Evolutionary conservation across 2,797 vertebrate genomes (phyloP), one percentile per base, ranked within the genome.

Genomic region (Myotis myotis): DNA sequence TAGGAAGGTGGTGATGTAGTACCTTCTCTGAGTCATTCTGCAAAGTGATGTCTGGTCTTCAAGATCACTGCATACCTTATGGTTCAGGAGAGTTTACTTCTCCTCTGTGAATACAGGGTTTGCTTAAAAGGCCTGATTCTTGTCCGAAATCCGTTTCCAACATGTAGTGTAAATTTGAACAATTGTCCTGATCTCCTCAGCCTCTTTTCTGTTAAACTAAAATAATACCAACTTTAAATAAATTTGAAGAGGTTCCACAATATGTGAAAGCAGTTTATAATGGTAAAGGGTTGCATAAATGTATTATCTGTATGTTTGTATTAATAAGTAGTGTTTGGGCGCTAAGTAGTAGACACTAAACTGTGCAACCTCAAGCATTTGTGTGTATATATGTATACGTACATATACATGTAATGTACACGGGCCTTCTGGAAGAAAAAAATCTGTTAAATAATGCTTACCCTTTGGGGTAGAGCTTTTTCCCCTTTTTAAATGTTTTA

Each of bases 191-290:
- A 81, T 55, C 68, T 94, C 83, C 70, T 38, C 12, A 41, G 19
- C 15, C 53, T 93, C 51, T 83, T 89, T 83, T 83, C 74, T 91
- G 51, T 81, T 76, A 75, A 86, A 79, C 53, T 17, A 94, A 55
- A 94, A 71, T 79, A 51, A 49, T 33, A n/a, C 28, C 38, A 71
- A 74, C 22, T 89, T 86, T 20, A 47, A 80, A 81, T 75, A 68
- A 70, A 74, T 62, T 81, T 71, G 23, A 60, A 62, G 36, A 72
- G 17, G 12, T 84, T 71, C 28, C 64, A 49, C 11, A 72, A 75
- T 41, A 78, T 25, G 13, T 30, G 23, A 60, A 79, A 91, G 30
- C 23, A 36, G 25, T 70, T 90, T 78, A 80, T 55, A 49, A 78
- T 23, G 22, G 71, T 30, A 74, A 85, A 81, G 60, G 16, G 13